A percentile compares a stretch with the other conserved stretches of the same genome.
Conservation (phyloP, 2,888 invertebrate genomes). For the Trissolcus japonicus region DNA sequence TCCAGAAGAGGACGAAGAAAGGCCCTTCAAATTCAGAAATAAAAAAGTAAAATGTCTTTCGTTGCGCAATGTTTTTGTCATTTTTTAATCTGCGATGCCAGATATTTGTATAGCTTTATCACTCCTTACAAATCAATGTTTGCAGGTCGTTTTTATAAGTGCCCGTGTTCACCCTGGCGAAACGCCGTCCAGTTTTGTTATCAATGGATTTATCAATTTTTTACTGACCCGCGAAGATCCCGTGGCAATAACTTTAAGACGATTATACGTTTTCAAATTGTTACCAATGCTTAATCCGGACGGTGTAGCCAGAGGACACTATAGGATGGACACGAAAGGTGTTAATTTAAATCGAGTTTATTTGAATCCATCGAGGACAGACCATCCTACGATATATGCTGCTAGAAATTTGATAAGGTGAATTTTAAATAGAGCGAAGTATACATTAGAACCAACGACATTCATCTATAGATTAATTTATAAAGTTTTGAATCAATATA, state of each 20-base stretch:
- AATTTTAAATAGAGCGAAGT: conserved; percentile 8
- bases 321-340: conserved; percentile 90
- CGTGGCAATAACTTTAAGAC: conserved; percentile 84
- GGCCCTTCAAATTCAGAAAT: conserved; percentile 85
- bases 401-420: conserved; percentile 86
- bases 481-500: conserved; percentile 63
- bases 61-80: no score
- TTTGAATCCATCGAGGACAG: conserved; percentile 83
- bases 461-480: not conserved
- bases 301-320: conserved; percentile 91
- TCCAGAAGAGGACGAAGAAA: conserved; percentile 81
- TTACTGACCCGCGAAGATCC: conserved; percentile 86
- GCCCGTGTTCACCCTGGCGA: conserved; percentile 95
- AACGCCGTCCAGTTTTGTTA: conserved; percentile 92
- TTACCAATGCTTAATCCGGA: conserved; percentile 95
- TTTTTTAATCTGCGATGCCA: no score
- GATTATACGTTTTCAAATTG: conserved; percentile 90
- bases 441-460: no score
- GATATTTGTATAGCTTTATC: no score
- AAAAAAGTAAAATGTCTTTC: conserved; percentile 82
- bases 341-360: conserved; percentile 93
- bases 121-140: no score
- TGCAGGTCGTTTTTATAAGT: conserved; percentile 88
- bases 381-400: conserved; percentile 91
- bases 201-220: conserved; percentile 91